Evolutionary conservation across 2,888 invertebrate species (phyloP), one percentile per base, ranked within the genome.

Genomic region (Yponomeuta malinellus): DNA sequence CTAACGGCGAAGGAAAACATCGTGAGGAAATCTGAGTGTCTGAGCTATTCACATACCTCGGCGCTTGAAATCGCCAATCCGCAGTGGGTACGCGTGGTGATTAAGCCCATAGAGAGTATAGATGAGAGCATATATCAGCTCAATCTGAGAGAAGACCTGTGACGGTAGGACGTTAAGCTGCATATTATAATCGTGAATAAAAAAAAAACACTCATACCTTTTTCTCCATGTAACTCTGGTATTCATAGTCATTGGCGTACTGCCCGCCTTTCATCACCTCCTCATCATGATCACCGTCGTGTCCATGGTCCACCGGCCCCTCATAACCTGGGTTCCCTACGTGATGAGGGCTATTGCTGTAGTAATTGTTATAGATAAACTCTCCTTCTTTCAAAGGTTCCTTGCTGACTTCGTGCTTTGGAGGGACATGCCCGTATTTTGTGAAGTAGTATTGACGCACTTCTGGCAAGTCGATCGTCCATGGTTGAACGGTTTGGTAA

Each of bases 391-490:
- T 72, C 72, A 48, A 73, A 75, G 6, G 70, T 66, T 6, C 76
- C 76, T 33, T 77, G 70, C 12, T 76, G 76, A 43, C 76, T 73
- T 3, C 75, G 70, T 76, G 67, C 68, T 72, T 48, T 63, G 73
- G 48, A 15, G 69, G 43, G 71, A 71, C 48, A 8, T 74, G 71
- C n/a, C 79, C 78, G 69, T 81, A 77, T 73, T 80, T 83, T 66
- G 83, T 81, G 29, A 86, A 84, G 71, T 81, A 79, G 73, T 79
- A 81, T 70, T 81, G 83, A 52, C 88, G 78, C 69, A 85, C 83
- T 78, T 86, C 86, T 64, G 84, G 83, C 72, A 89, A 76, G 75
- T 90, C 88, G 33, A 89, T 81, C 0, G 89, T 89, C 90, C 90
- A 90, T n/a, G 85, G 12, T 59, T 59, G 12, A 12, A 15, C 52